Evolutionary conservation across 2,113 vertebrate species (phyloP).

Genomic region (Spilogale gracilis): DNA sequence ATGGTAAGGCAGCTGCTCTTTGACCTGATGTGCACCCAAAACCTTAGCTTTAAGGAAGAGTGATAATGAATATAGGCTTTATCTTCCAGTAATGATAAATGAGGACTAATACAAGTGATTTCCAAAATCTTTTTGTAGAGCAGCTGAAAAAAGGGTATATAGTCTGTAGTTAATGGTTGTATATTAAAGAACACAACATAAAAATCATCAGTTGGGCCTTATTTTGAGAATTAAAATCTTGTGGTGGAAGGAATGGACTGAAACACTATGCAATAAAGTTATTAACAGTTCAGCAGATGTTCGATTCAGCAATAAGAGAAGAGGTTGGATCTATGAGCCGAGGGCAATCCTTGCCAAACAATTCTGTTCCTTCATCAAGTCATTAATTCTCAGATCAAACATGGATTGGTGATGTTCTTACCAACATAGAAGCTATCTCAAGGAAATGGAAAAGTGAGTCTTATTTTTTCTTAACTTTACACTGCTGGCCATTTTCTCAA

Average conservation of each 20-base stretch:
- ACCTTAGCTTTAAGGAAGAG: not conserved
- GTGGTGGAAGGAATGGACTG: not conserved
- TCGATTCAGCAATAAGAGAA: not conserved
- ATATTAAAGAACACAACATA: constrained; percentile 53
- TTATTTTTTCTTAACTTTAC: not conserved
- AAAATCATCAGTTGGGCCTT: not conserved
- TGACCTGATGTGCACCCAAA: constrained; percentile 55
- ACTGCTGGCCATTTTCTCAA: not conserved
- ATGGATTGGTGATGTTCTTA: too few relatives aligned
- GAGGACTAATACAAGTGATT: not conserved
- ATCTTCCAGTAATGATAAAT: not conserved
- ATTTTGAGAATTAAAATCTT: not conserved
- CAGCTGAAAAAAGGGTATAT: constrained; percentile 53
- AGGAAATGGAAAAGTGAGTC: not conserved
- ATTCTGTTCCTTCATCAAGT: not conserved
- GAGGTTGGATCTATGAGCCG: not conserved
- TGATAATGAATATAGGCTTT: not conserved
- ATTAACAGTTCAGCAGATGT: not conserved
- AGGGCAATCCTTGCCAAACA: not conserved
- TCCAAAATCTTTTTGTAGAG: not conserved
- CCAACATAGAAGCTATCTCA: not conserved
- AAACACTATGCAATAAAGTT: not conserved
- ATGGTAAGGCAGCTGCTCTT: constrained; percentile 66
- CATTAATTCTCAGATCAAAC: too few relatives aligned
- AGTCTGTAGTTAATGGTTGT: constrained; percentile 22